Percentiles rank a stretch among this genome's conserved stretches.
Evolutionary conservation across 2,888 invertebrate genomes (phyloP).

Genomic region (Neoascia interrupta): DNA sequence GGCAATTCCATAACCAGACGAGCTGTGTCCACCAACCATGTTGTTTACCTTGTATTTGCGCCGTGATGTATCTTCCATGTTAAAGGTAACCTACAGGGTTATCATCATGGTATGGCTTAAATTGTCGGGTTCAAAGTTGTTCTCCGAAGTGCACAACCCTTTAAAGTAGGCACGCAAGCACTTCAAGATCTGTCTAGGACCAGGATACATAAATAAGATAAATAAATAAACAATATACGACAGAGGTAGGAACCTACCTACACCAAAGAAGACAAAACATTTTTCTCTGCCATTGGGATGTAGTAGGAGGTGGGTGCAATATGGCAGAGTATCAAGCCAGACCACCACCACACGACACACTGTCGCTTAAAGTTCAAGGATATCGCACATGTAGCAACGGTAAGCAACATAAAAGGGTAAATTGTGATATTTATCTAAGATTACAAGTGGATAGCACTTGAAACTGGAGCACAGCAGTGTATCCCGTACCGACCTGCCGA

Average conservation of each 20-base stretch:
- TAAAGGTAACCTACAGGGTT: conserved; percentile 56
- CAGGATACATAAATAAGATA: conserved; percentile 29
- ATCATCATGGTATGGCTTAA: conserved; percentile 22
- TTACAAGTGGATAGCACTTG: conserved; percentile 57
- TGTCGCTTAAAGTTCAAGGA: conserved; percentile 63
- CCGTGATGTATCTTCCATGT: conserved; percentile 5
- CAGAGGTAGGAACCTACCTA: neutral
- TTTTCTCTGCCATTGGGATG: conserved; percentile 29
- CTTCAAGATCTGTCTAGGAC: conserved; percentile 54
- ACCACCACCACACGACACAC: conserved; percentile 3
- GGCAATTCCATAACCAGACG: neutral
- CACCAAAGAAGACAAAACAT: conserved; percentile 24
- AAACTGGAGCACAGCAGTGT: conserved; percentile 50
- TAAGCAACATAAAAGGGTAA: conserved; percentile 57
- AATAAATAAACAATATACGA: conserved; percentile 45
- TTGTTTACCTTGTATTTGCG: neutral
- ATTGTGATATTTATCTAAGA: conserved; percentile 65
- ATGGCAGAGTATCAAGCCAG: neutral
- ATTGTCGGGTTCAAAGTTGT: conserved; percentile 63
- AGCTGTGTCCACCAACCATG: conserved; percentile 18
- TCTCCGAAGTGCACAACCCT: conserved; percentile 48
- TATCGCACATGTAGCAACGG: conserved; percentile 44
- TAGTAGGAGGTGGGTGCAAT: conserved; percentile 15
- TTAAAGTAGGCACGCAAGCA: conserved; percentile 55
- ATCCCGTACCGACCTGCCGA: no score